Percentiles rank a stretch among this genome's conserved stretches.
phyloP scores from a whole-genome alignment of 2,888 invertebrate species.

The Agonopterix heracliana region DNA sequence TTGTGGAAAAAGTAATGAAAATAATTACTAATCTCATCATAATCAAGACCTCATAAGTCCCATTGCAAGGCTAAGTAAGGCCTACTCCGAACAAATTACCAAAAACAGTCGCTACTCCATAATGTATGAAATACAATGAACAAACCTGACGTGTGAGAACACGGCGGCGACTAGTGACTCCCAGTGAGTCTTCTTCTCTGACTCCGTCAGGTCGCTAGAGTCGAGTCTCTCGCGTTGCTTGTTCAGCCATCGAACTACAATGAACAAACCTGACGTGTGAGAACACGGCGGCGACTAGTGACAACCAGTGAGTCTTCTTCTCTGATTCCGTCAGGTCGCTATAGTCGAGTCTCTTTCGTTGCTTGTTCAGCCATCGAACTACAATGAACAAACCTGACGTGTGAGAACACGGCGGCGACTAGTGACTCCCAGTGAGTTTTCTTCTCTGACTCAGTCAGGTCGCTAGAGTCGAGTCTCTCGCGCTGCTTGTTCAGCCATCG shows the following conservation, averaged over 20 bases:
- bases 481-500: constrained; percentile 87
- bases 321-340: constrained; percentile 68
- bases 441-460: constrained; percentile 63
- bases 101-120: too few relatives aligned
- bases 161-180: constrained; percentile 83
- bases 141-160: constrained; percentile 81
- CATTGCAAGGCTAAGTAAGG: too few relatives aligned
- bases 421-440: constrained; percentile 80
- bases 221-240: constrained; percentile 78
- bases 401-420: constrained; percentile 84
- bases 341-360: constrained; percentile 72
- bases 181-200: constrained; percentile 77
- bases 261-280: constrained; percentile 76
- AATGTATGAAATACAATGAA: neutral
- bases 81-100: too few relatives aligned
- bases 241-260: constrained; percentile 84
- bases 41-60: too few relatives aligned
- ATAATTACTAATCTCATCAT: too few relatives aligned
- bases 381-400: constrained; percentile 74
- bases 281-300: constrained; percentile 84
- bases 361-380: constrained; percentile 86
- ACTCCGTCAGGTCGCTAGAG: constrained; percentile 58
- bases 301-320: constrained; percentile 78
- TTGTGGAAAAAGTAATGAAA: too few relatives aligned
- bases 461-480: constrained; percentile 64